These are phyloP conservation scores for Gallirallus australis DNA, from an alignment of 2,797 vertebrate genomes.

Conservation along the genomic window DNA sequence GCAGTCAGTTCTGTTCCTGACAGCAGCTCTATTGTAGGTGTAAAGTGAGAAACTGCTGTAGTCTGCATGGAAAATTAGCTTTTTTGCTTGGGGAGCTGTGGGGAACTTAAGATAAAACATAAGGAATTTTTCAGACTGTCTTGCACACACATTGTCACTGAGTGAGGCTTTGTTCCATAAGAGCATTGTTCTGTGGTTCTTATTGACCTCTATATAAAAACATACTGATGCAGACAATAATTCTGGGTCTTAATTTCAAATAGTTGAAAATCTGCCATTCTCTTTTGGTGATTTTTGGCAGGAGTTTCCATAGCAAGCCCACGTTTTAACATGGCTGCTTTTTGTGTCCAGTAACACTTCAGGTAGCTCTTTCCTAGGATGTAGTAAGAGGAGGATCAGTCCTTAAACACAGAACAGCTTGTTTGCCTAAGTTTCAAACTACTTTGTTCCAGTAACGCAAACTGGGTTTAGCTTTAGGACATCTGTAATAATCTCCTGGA, in stretches of 20 bases:
- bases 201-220: background rate
- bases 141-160: background rate
- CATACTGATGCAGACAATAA: background rate
- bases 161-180: background rate
- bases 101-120: background rate
- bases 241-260: background rate
- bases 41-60: slow-evolving; percentile 62
- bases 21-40: slow-evolving; percentile 61
- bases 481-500: background rate
- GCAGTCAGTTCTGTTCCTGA: slow-evolving; percentile 57
- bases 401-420: background rate
- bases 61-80: slow-evolving; percentile 39
- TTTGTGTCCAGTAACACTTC: background rate
- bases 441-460: background rate
- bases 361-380: background rate
- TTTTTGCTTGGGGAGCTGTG: background rate
- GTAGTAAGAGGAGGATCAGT: background rate
- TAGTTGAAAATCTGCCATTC: background rate
- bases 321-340: background rate
- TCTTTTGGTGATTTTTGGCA: background rate
- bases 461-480: background rate
- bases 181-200: background rate
- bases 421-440: background rate
- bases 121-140: slow-evolving; percentile 9
- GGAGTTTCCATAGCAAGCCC: background rate